Evolutionary conservation across 92 coral and sea anemone genomes (phyloP), one percentile per base, ranked within the genome.

Genomic region (Ricordea florida): DNA sequence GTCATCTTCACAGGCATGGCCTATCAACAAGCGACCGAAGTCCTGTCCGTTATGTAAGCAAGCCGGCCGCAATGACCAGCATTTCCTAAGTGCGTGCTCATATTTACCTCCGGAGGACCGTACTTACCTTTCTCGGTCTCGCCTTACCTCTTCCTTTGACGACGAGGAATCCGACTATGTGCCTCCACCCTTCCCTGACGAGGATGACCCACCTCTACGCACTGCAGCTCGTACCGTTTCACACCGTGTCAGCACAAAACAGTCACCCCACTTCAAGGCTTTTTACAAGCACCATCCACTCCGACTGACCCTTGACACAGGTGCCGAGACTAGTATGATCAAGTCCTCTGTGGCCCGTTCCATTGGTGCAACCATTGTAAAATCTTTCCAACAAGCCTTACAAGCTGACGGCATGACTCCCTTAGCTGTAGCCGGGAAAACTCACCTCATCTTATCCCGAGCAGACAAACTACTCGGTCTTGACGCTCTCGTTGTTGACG

Each of bases 271-370:
- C 66, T 26, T 66, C 68, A 66, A 56, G 10, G 92, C 72, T 10
- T 81, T 55, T 57, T 53, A 80, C 83, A 50, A 28, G 48, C 83
- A n/a, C n/a, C n/a, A n/a, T n/a, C n/a, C n/a, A n/a, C n/a, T n/a
- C n/a, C n/a, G n/a, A n/a, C n/a, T n/a, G n/a, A n/a, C n/a, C n/a
- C n/a, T n/a, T n/a, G n/a, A n/a, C n/a, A n/a, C n/a, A 74, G 86
- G 81, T 16, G 86, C 86, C 3, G 86, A 79, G 38, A 66, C 79
- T 41, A 86, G 84, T 56, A 64, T 75, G 88, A 76, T 65, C 18
- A 42, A 56, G 47, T 24, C 57, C 5, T 56, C 74, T 52, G 41
- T 69, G 3, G 81, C 76, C 51, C 69, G 62, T 26, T 42, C 48
- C 15, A 21, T 85, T 38, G 82, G 76, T 25, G 62, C 77, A 21